Conservation (phyloP, 2,888 invertebrate genomes). For the Parnassius mnemosyne region DNA sequence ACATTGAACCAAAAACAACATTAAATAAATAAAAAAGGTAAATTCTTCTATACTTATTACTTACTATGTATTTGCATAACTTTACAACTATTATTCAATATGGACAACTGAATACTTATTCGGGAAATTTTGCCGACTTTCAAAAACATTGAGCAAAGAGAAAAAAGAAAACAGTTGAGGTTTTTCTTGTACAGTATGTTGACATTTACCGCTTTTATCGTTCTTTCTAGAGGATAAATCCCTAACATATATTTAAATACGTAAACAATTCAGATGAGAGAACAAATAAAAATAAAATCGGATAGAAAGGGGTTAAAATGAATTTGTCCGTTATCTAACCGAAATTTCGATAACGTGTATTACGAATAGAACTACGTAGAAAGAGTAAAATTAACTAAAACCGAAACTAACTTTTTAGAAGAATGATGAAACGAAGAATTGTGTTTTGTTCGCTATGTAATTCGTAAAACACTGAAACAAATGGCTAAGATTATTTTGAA, state of each 20-base stretch:
- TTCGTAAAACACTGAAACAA: too few species aligned
- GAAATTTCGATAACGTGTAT: slow-evolving; percentile 17
- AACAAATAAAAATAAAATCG: slow-evolving; percentile 58
- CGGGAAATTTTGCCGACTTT: slow-evolving; percentile 34
- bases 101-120: neutral
- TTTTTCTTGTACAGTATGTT: slow-evolving; percentile 73
- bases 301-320: slow-evolving; percentile 33
- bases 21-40: too few species aligned
- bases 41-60: too few species aligned
- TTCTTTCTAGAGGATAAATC: slow-evolving; percentile 73
- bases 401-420: neutral
- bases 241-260: slow-evolving; percentile 77
- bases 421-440: too few species aligned
- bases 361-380: slow-evolving; percentile 1
- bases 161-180: slow-evolving; percentile 63
- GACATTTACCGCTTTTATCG: slow-evolving; percentile 77
- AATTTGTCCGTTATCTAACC: slow-evolving; percentile 22
- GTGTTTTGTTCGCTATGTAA: too few species aligned
- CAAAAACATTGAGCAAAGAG: slow-evolving; percentile 39
- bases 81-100: too few species aligned
- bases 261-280: slow-evolving; percentile 63
- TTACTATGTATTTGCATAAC: too few species aligned
- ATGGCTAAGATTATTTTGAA: too few species aligned
- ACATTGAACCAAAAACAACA: too few species aligned
- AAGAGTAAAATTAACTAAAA: neutral